Percentiles rank a stretch among this genome's conserved stretches.
These are phyloP conservation scores for Arrhopalites spinosus DNA, from an alignment of 2,888 invertebrate species.

Conservation along the genomic window DNA sequence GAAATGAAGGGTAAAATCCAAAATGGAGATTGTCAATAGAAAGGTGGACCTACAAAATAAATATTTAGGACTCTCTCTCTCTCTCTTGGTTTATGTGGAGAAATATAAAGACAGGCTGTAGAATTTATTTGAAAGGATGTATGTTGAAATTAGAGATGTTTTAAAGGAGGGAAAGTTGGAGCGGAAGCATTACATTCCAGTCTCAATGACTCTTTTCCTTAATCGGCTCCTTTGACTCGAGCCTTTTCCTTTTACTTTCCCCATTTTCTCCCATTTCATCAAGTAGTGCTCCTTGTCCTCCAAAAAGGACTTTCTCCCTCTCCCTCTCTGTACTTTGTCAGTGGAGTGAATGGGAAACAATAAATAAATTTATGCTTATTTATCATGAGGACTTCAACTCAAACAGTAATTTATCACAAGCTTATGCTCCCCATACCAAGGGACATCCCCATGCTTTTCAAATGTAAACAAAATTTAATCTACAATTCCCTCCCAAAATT, in stretches of 20 bases:
- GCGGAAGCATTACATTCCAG: too few species aligned
- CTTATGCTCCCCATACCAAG: neutral
- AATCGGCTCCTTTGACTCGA: too few species aligned
- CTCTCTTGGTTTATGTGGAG: too few species aligned
- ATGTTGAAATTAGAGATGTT: too few species aligned
- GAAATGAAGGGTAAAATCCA: too few species aligned
- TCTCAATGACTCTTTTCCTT: too few species aligned
- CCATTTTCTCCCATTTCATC: neutral
- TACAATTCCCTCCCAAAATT: neutral
- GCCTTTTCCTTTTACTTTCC: neutral
- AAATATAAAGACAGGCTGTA: too few species aligned
- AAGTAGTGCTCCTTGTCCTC: neutral
- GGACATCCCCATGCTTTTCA: neutral
- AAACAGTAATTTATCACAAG: constrained; percentile 3
- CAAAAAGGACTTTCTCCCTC: neutral
- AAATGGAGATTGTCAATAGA: too few species aligned
- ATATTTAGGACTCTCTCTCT: too few species aligned
- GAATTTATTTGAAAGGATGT: too few species aligned
- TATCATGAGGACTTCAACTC: constrained; percentile 11
- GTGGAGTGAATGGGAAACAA: neutral
- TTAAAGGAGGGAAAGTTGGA: too few species aligned
- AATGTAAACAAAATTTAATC: neutral
- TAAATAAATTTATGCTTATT: constrained; percentile 12
- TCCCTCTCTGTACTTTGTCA: neutral
- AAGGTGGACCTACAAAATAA: too few species aligned